Evolutionary conservation across 92 coral and sea anemone genomes (phyloP).

Genomic region (Palythoa heliodiscus): DNA sequence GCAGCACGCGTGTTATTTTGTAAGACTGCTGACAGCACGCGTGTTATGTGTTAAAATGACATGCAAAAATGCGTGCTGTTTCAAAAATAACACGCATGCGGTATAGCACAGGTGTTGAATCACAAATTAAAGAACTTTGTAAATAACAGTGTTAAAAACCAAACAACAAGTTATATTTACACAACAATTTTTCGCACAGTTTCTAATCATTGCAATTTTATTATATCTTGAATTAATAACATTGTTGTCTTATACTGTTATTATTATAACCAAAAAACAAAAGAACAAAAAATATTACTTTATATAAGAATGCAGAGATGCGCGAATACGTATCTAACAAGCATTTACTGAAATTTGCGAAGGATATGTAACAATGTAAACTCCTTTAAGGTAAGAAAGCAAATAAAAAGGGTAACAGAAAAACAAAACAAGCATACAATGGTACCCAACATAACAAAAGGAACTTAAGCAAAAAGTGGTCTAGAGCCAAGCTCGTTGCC

Average conservation of each 20-base stretch:
- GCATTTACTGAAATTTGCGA: conserved; percentile 27
- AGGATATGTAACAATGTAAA: conserved; percentile 20
- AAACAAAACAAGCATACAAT: conserved; percentile 25
- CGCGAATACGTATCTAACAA: conserved; percentile 10
- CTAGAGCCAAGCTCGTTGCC: conserved; percentile 23
- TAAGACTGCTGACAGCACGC: background rate
- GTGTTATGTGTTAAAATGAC: conserved; percentile 1
- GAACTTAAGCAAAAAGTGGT: conserved; percentile 14
- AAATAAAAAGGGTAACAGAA: conserved; percentile 1
- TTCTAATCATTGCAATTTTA: background rate
- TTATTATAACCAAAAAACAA: conserved; percentile 6
- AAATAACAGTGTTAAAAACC: conserved; percentile 12
- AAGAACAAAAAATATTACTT: conserved; percentile 11
- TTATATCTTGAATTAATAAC: background rate
- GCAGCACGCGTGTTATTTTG: background rate
- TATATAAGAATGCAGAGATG: conserved; percentile 8
- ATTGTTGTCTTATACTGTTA: background rate
- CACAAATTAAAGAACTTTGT: conserved; percentile 16
- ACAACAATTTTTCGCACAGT: background rate
- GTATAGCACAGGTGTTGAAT: conserved; percentile 10
- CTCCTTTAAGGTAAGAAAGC: conserved; percentile 14
- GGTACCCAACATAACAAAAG: conserved; percentile 27
- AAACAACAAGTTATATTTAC: background rate
- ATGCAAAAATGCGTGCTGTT: conserved; percentile 12
- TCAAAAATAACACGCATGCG: background rate